Base-by-base conservation (phyloP, 2,888 invertebrate species). In the Apoderus coryli region DNA sequence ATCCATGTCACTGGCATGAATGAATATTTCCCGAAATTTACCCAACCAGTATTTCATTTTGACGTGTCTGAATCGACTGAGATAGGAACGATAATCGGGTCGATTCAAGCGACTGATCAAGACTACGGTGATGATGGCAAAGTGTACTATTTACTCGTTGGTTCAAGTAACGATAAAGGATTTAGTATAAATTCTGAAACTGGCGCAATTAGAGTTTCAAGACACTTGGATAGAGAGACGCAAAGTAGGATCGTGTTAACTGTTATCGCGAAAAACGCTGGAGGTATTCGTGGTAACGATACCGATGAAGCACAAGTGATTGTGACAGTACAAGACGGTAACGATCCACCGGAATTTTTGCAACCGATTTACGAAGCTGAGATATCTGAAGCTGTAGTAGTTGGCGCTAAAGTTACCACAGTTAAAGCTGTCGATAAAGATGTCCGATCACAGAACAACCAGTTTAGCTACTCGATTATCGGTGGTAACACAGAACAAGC, bases 281-380 rank as follows among this genome's bases (percentile, higher is more conserved):
- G 93, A 9, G 85, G 89, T 10, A 90, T 95, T 43, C 69, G 79
- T 22, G 93, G 93, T 3, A 90, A 92, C 52, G 92, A 93, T 49
- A 92, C 90, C 0, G 92, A 90, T 51, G 89, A 88, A 59, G 92
- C 92, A 3, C 86, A 88, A 59, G 84, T 95, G 1, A 82, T 86
- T 27, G 79, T 95, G 38, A 80, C 84, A 1, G 84, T 95, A 38
- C 86, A 90, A 60, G 93, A 93, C 55, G 92, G 92, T 11, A 93
- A 93, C 52, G 93, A 93, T 61, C 89, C 93, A 1, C 93, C 93
- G 1, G 85, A 86, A 53, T 95, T 95, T 53, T 57, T 77, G n/a
- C 72, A 78, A 46, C 67, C 66, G 27, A 53, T 69, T 11, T 93
- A 93, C 53, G 77, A 80, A 47, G 72, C 80, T 0, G 70, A 69